Percentiles rank a stretch among this genome's conserved stretches.
Evolutionary conservation across 2,888 invertebrate genomes (phyloP).

Genomic region (Empis stercorea): DNA sequence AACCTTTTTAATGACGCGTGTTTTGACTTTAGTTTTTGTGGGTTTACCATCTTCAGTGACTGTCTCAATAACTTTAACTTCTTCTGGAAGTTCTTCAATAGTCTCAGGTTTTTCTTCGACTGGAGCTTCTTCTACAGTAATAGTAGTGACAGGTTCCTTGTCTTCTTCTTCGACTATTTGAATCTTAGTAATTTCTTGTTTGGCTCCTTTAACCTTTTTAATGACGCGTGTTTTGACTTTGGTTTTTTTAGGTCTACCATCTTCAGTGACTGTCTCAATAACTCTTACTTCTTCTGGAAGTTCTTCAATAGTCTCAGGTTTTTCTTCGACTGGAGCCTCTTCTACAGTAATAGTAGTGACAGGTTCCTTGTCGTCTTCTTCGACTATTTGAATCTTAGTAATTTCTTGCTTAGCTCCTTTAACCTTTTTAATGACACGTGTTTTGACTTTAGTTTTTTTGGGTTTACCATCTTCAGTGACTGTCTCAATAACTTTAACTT

Average conservation of each 20-base stretch:
- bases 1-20: conserved; percentile 14
- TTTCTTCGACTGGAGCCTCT: conserved; percentile 9
- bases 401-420: conserved; percentile 25
- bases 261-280: conserved; percentile 7
- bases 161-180: conserved; percentile 23
- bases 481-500: conserved; percentile 30
- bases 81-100: conserved; percentile 18
- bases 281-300: conserved; percentile 11
- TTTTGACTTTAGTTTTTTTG: conserved; percentile 23
- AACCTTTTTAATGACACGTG: conserved; percentile 28
- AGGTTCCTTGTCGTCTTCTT: conserved; percentile 30
- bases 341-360: conserved; percentile 28
- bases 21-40: conserved; percentile 18
- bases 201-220: conserved; percentile 19
- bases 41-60: conserved; percentile 21
- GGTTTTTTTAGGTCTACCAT: conserved; percentile 20
- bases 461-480: conserved; percentile 26
- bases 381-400: conserved; percentile 24
- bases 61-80: conserved; percentile 17
- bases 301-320: conserved; percentile 14
- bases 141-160: conserved; percentile 23
- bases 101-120: conserved; percentile 15
- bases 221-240: conserved; percentile 21
- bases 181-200: conserved; percentile 22
- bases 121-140: conserved; percentile 15